Base-by-base conservation (phyloP, 1,140 invertebrate genomes). In the Myzus persicae region DNA sequence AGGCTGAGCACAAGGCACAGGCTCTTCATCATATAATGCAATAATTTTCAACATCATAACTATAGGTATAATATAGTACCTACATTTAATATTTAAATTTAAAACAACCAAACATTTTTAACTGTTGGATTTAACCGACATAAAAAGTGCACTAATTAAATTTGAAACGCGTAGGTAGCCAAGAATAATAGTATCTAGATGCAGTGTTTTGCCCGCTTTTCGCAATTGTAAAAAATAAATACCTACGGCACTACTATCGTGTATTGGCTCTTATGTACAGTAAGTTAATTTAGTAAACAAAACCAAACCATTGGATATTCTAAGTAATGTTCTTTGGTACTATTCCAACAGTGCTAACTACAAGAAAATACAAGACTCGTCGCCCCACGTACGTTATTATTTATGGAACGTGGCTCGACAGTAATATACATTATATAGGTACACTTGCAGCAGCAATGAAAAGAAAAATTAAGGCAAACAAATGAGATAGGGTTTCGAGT, bases 321-420 rank as follows among this genome's bases (percentile, higher is more conserved):
- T 6, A 44, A 85, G 84, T n/a, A 44, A 44, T 85, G 26, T 24
- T 85, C 38, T 85, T 87, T 87, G 85, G 31, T 87, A 46, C 48
- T 20, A 87, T 46, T 87, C 85, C 85, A 87, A 87, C 42, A 76
- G 59, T 76, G 6, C 59, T 18, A 5, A 76, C n/a, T 87, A 46
- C 14, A 20, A 46, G 44, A 46, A 46, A 87, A 87, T n/a, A 76
- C 59, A 5, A 76, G 38, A 46, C 85, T 87, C 85, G n/a, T 87
- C 85, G 1, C 42, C 85, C 46, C 31, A 87, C 85, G 85, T 48
- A 46, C 42, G 24, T 87, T 87, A 46, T 85, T 87, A 87, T 87
- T 46, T 36, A 87, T 46, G 42, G 18, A 20, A 87, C 40, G 42
- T 85, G 6, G 42, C 42, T 46, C 31, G 36, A 46, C 44, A 87